A percentile compares a stretch with the other conserved stretches of the same genome.
phyloP scores from a whole-genome alignment of 1,140 invertebrate genomes.

The Psilanteris sp. region DNA sequence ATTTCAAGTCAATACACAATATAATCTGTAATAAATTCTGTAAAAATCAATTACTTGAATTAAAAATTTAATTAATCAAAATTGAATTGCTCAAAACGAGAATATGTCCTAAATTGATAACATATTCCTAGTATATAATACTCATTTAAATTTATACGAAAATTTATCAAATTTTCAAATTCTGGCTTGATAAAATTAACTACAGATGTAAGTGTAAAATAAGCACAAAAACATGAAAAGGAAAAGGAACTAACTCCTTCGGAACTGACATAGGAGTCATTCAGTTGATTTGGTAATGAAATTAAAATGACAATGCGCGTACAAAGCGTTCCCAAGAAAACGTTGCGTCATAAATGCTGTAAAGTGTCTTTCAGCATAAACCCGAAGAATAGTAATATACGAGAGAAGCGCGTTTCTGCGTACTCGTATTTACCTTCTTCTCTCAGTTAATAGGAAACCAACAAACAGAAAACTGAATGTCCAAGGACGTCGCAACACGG shows the following conservation, averaged over 20 bases:
- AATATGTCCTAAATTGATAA: too few species aligned
- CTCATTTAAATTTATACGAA: too few species aligned
- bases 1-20: too few species aligned
- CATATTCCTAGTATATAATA: too few species aligned
- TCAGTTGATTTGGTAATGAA: constrained; percentile 51
- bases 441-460: constrained; percentile 61
- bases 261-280: constrained; percentile 17
- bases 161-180: too few species aligned
- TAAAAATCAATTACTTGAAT: too few species aligned
- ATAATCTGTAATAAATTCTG: too few species aligned
- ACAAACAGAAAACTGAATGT: constrained; percentile 57
- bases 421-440: constrained; percentile 48
- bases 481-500: constrained; percentile 24
- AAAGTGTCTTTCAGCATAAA: constrained; percentile 43
- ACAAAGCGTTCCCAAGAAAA: constrained; percentile 52
- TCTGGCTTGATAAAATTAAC: too few species aligned
- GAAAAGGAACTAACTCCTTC: constrained; percentile 7
- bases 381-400: constrained; percentile 33
- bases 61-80: too few species aligned
- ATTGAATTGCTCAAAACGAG: too few species aligned
- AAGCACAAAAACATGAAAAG: constrained; percentile 11
- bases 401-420: constrained; percentile 35
- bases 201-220: too few species aligned
- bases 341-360: constrained; percentile 46
- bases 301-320: constrained; percentile 56